Conservation (phyloP, 2,797 vertebrate species). For the Tauraco hartlaubi region DNA sequence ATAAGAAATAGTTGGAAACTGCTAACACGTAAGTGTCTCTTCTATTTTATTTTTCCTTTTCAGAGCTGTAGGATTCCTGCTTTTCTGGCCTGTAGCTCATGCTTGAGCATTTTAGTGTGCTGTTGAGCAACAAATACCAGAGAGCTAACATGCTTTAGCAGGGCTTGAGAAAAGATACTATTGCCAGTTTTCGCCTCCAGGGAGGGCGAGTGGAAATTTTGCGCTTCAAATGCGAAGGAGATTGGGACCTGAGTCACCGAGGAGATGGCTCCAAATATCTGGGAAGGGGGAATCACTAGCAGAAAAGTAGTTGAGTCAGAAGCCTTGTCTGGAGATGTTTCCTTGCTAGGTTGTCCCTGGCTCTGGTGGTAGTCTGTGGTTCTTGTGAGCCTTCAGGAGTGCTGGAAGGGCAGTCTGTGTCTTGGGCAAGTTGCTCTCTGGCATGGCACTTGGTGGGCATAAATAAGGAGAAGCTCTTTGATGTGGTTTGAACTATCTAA, state of each 20-base stretch:
- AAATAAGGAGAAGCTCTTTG: neutral
- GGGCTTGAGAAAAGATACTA: neutral
- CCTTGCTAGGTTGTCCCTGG: neutral
- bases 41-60: neutral
- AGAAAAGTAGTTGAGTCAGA: neutral
- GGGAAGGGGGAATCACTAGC: neutral
- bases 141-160: neutral
- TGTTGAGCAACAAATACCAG: constrained; percentile 11
- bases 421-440: neutral
- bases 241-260: neutral
- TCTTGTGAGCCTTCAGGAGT: neutral
- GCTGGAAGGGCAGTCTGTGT: neutral
- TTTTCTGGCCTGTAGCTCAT: neutral
- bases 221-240: neutral
- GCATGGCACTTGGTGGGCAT: neutral
- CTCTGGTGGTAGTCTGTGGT: neutral
- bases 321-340: neutral
- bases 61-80: neutral
- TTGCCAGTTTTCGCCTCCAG: neutral
- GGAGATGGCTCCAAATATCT: neutral
- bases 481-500: neutral
- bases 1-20: constrained; percentile 11
- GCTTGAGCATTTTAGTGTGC: neutral
- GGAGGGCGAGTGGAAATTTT: neutral
- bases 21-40: neutral